These are phyloP conservation scores for Muricea muricata DNA, from an alignment of 92 coral and sea anemone species.

Conservation along the genomic window DNA sequence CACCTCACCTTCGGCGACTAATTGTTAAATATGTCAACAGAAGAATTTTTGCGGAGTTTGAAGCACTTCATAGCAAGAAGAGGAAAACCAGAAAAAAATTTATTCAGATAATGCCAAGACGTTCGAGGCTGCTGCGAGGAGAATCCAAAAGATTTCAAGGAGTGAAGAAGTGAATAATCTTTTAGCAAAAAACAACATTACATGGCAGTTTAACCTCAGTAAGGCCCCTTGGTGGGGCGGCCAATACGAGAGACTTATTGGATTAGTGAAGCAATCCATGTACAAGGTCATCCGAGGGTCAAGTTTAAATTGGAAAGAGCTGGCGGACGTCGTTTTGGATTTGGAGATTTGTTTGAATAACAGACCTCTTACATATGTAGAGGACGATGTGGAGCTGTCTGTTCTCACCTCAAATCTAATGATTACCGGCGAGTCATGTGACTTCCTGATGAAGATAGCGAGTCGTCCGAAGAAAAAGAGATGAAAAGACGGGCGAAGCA, in stretches of 20 bases:
- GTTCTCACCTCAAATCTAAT: too few species aligned
- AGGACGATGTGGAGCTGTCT: too few species aligned
- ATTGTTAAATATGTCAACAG: slow-evolving; percentile 30
- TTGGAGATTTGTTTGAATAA: too few species aligned
- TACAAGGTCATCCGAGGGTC: too few species aligned
- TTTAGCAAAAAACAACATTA: neutral
- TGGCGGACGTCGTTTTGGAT: too few species aligned
- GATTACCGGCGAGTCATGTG: too few species aligned
- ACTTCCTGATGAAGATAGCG: too few species aligned
- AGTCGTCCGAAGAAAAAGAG: neutral
- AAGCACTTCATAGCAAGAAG: neutral
- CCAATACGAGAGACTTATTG: neutral
- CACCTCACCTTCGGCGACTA: too few species aligned
- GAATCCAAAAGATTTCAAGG: neutral
- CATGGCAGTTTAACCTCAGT: neutral
- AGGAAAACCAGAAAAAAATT: neutral
- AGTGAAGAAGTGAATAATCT: neutral
- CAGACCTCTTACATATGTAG: too few species aligned
- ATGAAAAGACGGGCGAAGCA: neutral
- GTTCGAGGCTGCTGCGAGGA: neutral
- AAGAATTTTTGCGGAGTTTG: neutral
- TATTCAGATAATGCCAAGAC: slow-evolving; percentile 8
- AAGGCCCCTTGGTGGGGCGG: slow-evolving; percentile 13
- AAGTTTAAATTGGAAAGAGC: neutral
- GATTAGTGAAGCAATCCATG: too few species aligned